phyloP scores from a whole-genome alignment of 2,797 vertebrate genomes.

The Chrosomus eos region DNA sequence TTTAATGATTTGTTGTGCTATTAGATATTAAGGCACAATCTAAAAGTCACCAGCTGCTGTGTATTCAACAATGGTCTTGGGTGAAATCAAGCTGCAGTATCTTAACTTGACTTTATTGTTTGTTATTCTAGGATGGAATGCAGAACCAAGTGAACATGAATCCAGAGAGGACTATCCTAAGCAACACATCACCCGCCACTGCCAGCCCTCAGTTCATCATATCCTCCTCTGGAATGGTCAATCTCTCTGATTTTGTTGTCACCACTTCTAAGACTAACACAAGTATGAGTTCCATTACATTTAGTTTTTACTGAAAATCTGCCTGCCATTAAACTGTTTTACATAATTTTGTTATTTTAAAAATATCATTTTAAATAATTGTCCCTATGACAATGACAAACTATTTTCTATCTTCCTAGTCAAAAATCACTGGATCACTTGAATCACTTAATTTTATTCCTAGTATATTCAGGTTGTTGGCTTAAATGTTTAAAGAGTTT shows the following conservation, averaged over 20 bases:
- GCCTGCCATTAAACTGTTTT: background rate
- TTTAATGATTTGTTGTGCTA: no score
- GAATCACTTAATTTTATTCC: background rate
- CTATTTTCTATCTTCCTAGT: background rate
- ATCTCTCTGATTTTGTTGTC: constrained; percentile 67
- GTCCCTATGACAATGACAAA: background rate
- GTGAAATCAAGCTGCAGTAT: background rate
- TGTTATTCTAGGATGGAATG: constrained; percentile 76
- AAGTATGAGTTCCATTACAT: constrained; percentile 58
- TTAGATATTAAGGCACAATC: background rate
- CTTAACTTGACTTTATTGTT: background rate
- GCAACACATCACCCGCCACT: constrained; percentile 54
- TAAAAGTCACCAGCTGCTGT: background rate
- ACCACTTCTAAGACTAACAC: constrained; percentile 65
- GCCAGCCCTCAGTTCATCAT: constrained; percentile 71
- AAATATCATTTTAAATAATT: background rate
- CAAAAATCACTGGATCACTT: background rate
- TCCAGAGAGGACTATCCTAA: constrained; percentile 47
- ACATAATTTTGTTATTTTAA: background rate
- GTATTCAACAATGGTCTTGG: background rate
- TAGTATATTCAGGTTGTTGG: background rate
- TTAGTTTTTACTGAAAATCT: no score
- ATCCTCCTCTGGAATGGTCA: constrained; percentile 72
- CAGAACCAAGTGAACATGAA: constrained; percentile 70
- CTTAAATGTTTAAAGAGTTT: background rate